A percentile compares a stretch with the other conserved stretches of the same genome.
phyloP scores from a whole-genome alignment of 2,888 invertebrate species.

The Clanis bilineata region DNA sequence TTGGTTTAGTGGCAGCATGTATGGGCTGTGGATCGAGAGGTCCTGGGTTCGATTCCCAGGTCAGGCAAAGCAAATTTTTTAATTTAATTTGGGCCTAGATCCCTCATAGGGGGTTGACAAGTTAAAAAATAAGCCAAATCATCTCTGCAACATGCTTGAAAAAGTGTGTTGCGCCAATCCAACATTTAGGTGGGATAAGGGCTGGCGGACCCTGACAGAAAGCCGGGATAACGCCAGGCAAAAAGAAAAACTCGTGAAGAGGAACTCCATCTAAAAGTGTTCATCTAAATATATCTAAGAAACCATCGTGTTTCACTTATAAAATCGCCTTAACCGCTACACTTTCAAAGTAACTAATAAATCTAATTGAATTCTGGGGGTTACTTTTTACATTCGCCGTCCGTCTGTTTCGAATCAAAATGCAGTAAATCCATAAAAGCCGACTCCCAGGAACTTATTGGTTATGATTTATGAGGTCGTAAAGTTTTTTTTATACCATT shows the following conservation, averaged over 20 bases:
- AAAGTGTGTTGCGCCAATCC: too few species aligned
- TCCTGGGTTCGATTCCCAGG: too few species aligned
- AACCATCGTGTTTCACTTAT: not conserved
- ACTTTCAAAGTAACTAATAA: constrained; percentile 40
- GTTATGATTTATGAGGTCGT: constrained; percentile 45
- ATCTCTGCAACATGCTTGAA: too few species aligned
- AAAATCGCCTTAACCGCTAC: constrained; percentile 25
- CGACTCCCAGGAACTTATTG: constrained; percentile 25
- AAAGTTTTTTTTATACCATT: constrained; percentile 36
- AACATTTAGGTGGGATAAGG: too few species aligned
- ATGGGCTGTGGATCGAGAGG: too few species aligned
- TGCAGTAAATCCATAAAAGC: constrained; percentile 14
- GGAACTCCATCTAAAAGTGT: not conserved
- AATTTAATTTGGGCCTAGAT: too few species aligned
- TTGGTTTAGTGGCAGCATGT: too few species aligned
- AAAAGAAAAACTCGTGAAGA: not conserved
- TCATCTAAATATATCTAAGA: not conserved
- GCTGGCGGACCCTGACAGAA: too few species aligned
- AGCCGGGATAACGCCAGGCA: too few species aligned
- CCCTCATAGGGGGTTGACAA: too few species aligned
- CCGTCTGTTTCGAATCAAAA: constrained; percentile 25
- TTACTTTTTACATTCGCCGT: constrained; percentile 18
- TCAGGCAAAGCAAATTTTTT: too few species aligned
- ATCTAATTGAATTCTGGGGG: constrained; percentile 17
- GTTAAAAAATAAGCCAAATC: too few species aligned